Conservation (phyloP, 1,140 invertebrate species). For the Apis cerana region DNA sequence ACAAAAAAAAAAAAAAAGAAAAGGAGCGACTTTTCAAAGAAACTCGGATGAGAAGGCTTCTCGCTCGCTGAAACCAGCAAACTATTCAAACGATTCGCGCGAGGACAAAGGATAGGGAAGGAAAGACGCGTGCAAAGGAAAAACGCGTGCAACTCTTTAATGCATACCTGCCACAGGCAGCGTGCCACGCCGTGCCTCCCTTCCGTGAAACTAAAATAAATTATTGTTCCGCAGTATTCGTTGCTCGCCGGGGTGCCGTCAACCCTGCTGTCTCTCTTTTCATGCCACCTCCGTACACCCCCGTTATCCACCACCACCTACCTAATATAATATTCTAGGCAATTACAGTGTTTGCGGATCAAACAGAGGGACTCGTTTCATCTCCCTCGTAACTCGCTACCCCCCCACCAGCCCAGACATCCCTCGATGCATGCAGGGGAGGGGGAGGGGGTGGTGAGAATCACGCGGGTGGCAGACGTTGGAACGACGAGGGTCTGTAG, state of each 20-base stretch:
- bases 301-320: conserved; percentile 72
- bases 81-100: too few relatives aligned
- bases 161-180: conserved; percentile 70
- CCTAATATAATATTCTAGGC: conserved; percentile 81
- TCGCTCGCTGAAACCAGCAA: not conserved
- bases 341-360: conserved; percentile 82
- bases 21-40: too few relatives aligned
- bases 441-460: conserved; percentile 65
- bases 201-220: conserved; percentile 65
- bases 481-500: conserved; percentile 53
- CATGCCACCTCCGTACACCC: conserved; percentile 41
- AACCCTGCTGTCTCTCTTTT: conserved; percentile 40
- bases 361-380: conserved; percentile 79
- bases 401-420: conserved; percentile 34
- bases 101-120: not conserved
- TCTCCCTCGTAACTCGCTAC: conserved; percentile 48
- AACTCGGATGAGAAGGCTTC: too few relatives aligned
- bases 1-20: too few relatives aligned
- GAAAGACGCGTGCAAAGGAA: not conserved
- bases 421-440: conserved; percentile 43
- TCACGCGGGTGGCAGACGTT: conserved; percentile 67
- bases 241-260: conserved; percentile 48
- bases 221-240: conserved; percentile 65
- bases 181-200: conserved; percentile 34
- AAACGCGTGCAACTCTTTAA: conserved; percentile 59